Percentiles rank a stretch among this genome's conserved stretches.
Evolutionary conservation across 2,113 vertebrate genomes (phyloP).

Genomic region (Paradoxurus hermaphroditus): DNA sequence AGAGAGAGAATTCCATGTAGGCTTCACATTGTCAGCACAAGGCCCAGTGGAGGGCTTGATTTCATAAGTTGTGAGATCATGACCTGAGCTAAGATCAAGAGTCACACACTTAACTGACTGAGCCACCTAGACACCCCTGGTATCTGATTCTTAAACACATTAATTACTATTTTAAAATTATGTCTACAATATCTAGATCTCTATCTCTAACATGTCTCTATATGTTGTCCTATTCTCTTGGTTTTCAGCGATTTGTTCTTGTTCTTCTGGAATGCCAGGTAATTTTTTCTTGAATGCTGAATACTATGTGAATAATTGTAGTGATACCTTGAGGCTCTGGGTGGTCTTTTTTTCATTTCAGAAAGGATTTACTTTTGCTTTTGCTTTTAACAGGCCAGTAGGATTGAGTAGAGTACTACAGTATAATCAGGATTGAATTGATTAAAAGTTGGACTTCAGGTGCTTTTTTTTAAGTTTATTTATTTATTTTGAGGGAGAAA

Average conservation of each 20-base stretch:
- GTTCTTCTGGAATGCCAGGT: not conserved
- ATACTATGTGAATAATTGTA: not conserved
- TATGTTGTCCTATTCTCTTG: not conserved
- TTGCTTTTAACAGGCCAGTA: not conserved
- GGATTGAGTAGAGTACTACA: not conserved
- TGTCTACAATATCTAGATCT: not conserved
- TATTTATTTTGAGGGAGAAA: no score
- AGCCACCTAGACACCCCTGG: no score
- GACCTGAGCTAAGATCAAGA: no score
- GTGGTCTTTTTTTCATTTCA: not conserved
- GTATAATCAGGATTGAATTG: not conserved
- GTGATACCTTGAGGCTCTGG: not conserved
- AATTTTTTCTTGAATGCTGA: not conserved
- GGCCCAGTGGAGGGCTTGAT: no score
- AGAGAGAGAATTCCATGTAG: no score
- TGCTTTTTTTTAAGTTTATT: no score
- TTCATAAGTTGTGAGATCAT: no score
- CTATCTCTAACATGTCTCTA: not conserved
- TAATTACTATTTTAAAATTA: not conserved
- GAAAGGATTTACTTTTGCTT: conserved; percentile 9
- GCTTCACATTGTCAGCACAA: no score
- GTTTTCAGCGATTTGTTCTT: not conserved
- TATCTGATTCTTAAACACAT: not conserved
- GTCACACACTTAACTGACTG: no score
- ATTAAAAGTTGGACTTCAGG: not conserved